Evolutionary conservation across 2,113 vertebrate genomes (phyloP), one percentile per base, ranked within the genome.

Genomic region (Ptychochromis oligacanthus): DNA sequence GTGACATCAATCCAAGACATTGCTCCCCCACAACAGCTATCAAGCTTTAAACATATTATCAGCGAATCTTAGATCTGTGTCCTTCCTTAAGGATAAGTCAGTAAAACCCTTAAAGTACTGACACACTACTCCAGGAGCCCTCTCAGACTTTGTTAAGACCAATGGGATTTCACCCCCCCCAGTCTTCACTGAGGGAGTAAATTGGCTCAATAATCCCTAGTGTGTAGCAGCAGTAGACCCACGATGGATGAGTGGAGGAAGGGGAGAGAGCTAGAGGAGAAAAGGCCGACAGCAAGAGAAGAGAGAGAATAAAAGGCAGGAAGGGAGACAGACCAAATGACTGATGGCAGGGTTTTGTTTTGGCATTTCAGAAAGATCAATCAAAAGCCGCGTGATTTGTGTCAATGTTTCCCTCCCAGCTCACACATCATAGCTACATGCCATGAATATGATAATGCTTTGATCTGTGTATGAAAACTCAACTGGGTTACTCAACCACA

Each of bases 331-430:
- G 57, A 60, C 36, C 11, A 24, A 70, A 36, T 89, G 76, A 88
- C 38, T 49, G 82, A 79, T 57, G 65, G 64, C 22, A 24, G 34
- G 13, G 24, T 64, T 64, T 80, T 80, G 58, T 64, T 82, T 75
- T 62, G 64, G 6, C 74, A 49, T 87, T 85, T 85, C 43, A 36
- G 3, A 77, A 75, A 46, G 58, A 88, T 88, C 77, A 75, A 64
- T 88, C 75, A 84, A 40, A 79, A 65, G 58, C 52, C 7, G 24
- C 3, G 20, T 77, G 70, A 86, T 75, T 52, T 49, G 79, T 67
- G 67, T 80, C 81, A 67, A 31, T 43, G 59, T 36, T 64, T 55
- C 11, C 8, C 56, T 61, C 36, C n/a, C 22, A 59, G 28, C 59
- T 72, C 74, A 64, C 59, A 84, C 12, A 46, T 60, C 55, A 38